phyloP scores from a whole-genome alignment of 2,797 vertebrate genomes.

The Heteromormyrus szaboi region DNA sequence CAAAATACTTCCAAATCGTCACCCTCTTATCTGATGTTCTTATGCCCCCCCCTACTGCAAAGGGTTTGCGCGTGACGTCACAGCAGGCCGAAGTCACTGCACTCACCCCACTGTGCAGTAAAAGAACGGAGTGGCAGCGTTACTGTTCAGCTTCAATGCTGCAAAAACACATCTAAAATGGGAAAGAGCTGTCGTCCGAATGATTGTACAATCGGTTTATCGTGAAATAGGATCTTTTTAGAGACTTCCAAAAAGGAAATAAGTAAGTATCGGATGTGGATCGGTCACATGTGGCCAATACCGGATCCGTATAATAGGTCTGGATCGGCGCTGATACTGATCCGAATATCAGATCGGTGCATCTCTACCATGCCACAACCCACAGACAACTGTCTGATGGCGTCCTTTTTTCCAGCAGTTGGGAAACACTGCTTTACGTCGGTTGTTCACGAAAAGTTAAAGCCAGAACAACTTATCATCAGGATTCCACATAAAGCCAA shows the following conservation, averaged over 20 bases:
- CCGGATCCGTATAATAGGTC: neutral
- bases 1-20: neutral
- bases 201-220: neutral
- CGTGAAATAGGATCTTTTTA: neutral
- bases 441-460: conserved; percentile 29
- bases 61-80: neutral
- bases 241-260: neutral
- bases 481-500: neutral
- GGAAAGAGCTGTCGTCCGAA: neutral
- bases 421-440: neutral
- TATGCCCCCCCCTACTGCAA: neutral
- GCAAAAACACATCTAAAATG: neutral
- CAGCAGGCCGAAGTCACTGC: neutral
- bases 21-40: neutral
- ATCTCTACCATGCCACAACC: neutral
- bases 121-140: neutral
- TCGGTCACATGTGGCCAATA: neutral
- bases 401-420: neutral
- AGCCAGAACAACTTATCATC: conserved; percentile 5
- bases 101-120: neutral
- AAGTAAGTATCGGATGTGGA: neutral
- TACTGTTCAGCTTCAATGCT: neutral
- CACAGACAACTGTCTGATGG: neutral
- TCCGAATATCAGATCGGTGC: neutral
- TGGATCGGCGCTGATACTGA: neutral